phyloP scores from a whole-genome alignment of 2,113 vertebrate genomes.

The Puffinus mauretanicus region DNA sequence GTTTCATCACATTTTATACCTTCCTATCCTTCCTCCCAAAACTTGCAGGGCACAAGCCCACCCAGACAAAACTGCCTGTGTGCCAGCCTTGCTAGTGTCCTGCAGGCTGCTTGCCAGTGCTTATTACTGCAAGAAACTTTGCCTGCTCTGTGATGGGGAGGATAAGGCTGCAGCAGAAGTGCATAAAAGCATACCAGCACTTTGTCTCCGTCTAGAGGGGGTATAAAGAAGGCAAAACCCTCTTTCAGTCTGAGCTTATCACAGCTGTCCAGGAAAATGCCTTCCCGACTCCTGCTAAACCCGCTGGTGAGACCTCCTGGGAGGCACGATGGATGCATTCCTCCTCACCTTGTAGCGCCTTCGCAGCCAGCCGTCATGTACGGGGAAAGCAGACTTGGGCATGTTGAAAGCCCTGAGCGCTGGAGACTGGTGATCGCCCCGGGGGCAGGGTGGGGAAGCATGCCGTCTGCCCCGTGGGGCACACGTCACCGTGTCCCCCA shows the following conservation, averaged over 20 bases:
- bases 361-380: too few species aligned
- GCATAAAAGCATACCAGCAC: fast-evolving
- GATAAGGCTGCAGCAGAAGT: neutral
- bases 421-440: fast-evolving
- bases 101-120: neutral
- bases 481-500: fast-evolving
- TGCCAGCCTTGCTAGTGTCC: neutral
- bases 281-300: neutral
- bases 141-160: neutral
- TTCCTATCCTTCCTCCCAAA: neutral
- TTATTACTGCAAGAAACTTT: neutral
- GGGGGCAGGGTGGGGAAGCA: too few species aligned
- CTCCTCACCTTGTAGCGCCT: neutral
- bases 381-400: fast-evolving
- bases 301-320: neutral
- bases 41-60: neutral
- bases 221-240: neutral
- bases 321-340: neutral
- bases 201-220: too few species aligned
- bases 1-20: neutral
- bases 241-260: neutral
- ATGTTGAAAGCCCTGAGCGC: fast-evolving
- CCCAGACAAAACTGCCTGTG: neutral
- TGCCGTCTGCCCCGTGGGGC: fast-evolving
- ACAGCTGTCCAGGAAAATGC: neutral